Conservation (phyloP, 2,888 invertebrate genomes). For the Candidula unifasciata region DNA sequence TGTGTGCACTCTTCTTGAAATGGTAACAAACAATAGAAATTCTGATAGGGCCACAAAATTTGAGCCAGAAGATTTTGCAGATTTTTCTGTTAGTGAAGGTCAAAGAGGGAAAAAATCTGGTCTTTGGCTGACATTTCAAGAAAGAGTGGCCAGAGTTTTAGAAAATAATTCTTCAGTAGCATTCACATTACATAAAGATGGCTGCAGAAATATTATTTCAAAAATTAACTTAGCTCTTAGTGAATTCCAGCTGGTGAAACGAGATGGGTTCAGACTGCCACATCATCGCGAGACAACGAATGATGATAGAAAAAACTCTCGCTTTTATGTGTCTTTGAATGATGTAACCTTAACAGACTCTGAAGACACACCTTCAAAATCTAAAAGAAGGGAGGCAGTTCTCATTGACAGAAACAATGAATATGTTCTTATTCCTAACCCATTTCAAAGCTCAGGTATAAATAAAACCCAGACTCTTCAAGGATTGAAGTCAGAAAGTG, state of each 20-base stretch:
- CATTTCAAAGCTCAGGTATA: background rate
- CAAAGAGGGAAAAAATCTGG: slow-evolving; percentile 2
- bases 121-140: slow-evolving; percentile 46
- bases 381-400: background rate
- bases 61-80: slow-evolving; percentile 45
- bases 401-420: background rate
- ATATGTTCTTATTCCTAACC: background rate
- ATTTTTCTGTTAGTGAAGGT: slow-evolving; percentile 20
- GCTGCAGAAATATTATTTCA: slow-evolving; percentile 18
- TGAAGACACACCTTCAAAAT: background rate
- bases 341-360: slow-evolving; percentile 1
- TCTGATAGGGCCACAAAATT: slow-evolving; percentile 42
- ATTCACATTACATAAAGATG: background rate
- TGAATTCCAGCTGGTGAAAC: slow-evolving; percentile 25
- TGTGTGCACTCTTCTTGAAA: slow-evolving; percentile 28
- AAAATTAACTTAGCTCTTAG: slow-evolving; percentile 46
- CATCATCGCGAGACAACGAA: background rate
- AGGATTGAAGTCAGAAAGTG: background rate
- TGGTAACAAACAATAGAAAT: slow-evolving; percentile 26
- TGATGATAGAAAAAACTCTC: background rate
- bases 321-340: background rate
- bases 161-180: background rate
- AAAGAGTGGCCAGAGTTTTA: slow-evolving; percentile 41
- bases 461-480: background rate
- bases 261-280: background rate